These are phyloP conservation scores for Diglossa cyanea DNA, from an alignment of 2,797 vertebrate genomes.

Conservation along the genomic window DNA sequence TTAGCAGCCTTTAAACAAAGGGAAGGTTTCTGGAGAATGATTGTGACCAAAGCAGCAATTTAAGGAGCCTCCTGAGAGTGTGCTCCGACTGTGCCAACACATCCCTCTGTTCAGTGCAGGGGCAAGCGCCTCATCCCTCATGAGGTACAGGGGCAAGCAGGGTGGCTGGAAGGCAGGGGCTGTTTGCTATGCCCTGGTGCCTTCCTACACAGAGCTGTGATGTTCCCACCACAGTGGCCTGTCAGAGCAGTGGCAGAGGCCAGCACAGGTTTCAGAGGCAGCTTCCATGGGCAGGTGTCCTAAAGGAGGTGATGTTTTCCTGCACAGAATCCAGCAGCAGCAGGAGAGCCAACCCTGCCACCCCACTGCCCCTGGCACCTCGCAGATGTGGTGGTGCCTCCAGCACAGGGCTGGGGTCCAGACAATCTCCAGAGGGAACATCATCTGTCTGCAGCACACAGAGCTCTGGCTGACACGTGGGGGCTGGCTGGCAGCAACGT, in stretches of 20 bases:
- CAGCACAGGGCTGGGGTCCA: accelerated
- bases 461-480: neutral
- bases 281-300: neutral
- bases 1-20: neutral
- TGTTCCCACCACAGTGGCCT: neutral
- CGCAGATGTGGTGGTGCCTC: accelerated
- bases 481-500: too few relatives aligned
- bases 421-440: accelerated
- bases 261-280: accelerated
- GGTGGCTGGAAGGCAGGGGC: neutral
- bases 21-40: neutral
- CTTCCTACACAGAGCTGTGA: neutral
- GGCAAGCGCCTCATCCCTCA: too few relatives aligned
- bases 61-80: neutral
- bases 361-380: accelerated
- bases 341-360: accelerated
- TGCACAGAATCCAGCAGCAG: neutral
- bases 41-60: neutral
- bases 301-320: neutral
- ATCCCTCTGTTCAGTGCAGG: neutral
- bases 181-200: accelerated
- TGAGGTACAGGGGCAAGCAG: neutral
- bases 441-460: neutral
- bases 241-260: accelerated
- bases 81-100: neutral